These are phyloP conservation scores for Machimus atricapillus DNA, from an alignment of 2,888 invertebrate species.

Conservation along the genomic window DNA sequence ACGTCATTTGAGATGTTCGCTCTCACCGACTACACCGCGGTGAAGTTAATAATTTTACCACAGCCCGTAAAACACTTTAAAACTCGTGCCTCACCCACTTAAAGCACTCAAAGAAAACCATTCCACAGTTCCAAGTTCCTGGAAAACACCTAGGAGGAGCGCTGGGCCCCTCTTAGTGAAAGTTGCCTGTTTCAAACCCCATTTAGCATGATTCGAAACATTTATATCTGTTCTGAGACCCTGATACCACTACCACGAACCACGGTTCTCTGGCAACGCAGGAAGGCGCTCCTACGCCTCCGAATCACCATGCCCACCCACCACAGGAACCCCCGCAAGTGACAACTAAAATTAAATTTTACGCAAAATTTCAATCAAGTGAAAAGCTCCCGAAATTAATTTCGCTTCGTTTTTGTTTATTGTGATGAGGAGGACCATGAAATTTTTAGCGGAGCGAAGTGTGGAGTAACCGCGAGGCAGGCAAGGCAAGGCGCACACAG, in stretches of 20 bases:
- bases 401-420: constrained; percentile 40
- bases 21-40: not conserved
- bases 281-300: not conserved
- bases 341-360: constrained; percentile 46
- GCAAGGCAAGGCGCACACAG: not conserved
- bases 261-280: not conserved
- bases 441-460: constrained; percentile 13
- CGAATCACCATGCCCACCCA: not conserved
- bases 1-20: not conserved
- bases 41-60: not conserved
- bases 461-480: not conserved
- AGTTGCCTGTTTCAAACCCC: not conserved
- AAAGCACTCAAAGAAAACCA: not conserved
- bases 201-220: constrained; percentile 8
- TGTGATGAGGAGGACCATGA: constrained; percentile 36
- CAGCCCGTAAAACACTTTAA: not conserved
- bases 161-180: not conserved
- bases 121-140: not conserved
- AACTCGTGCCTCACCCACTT: not conserved
- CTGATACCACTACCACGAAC: not conserved
- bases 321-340: constrained; percentile 7
- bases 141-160: not conserved
- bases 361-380: constrained; percentile 44
- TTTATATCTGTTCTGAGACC: constrained; percentile 1
- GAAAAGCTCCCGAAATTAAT: constrained; percentile 43